phyloP scores from a whole-genome alignment of 2,797 vertebrate genomes.

The Dryobates pubescens region DNA sequence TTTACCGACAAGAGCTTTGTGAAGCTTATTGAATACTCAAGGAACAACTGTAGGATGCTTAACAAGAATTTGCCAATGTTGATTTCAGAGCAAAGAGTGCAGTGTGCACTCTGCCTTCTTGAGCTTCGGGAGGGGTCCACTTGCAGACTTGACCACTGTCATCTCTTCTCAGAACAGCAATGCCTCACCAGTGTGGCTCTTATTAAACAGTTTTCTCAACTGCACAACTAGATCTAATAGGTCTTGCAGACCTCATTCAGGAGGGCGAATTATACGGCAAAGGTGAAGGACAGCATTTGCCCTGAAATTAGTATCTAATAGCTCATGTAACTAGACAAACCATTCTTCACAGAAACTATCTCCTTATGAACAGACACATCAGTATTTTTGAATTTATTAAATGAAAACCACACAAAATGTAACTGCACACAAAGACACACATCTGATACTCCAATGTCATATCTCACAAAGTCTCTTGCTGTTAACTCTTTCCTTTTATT shows the following conservation, averaged over 20 bases:
- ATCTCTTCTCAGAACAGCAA: not conserved
- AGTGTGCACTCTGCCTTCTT: not conserved
- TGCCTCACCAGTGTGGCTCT: not conserved
- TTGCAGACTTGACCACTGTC: not conserved
- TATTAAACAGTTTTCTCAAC: not conserved
- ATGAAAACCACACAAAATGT: conserved; percentile 63
- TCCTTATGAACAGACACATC: not conserved
- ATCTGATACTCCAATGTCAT: conserved; percentile 16
- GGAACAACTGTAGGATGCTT: not conserved
- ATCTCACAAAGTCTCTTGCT: conserved; percentile 43
- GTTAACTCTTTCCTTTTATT: conserved; percentile 25
- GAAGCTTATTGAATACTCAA: not conserved
- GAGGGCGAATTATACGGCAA: not conserved
- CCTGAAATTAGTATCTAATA: not conserved
- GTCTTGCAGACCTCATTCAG: not conserved
- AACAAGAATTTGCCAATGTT: not conserved
- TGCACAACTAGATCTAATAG: not conserved
- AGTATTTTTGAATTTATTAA: conserved; percentile 61
- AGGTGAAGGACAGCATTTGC: not conserved
- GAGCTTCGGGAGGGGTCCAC: not conserved
- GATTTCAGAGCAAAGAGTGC: not conserved
- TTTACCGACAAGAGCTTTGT: not conserved
- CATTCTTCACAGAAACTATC: not conserved
- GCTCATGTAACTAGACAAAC: not conserved
- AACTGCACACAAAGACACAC: conserved; percentile 56